Percentiles rank a stretch among this genome's conserved stretches.
Conservation (phyloP, 2,888 invertebrate genomes). For the Leucophenga maculata region DNA sequence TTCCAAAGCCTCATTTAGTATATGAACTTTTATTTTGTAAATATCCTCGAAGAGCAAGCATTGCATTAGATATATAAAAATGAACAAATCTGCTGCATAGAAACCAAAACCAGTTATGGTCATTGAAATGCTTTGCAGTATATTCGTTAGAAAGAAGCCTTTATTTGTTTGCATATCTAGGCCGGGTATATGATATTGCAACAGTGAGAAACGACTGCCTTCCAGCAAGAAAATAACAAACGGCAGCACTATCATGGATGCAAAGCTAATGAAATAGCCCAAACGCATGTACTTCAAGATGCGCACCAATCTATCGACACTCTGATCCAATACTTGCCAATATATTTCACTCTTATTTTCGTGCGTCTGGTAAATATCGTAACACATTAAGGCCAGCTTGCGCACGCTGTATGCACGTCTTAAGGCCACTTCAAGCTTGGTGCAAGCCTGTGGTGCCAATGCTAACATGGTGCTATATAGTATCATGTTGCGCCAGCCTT, state of each 20-base stretch:
- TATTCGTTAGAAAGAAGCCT: constrained; percentile 40
- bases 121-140: constrained; percentile 33
- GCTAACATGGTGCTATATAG: constrained; percentile 35
- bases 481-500: constrained; percentile 35
- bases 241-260: constrained; percentile 25
- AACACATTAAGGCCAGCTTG: background rate
- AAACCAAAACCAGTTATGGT: constrained; percentile 41
- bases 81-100: constrained; percentile 41
- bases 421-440: background rate
- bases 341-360: constrained; percentile 34
- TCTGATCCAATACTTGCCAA: constrained; percentile 25
- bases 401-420: background rate
- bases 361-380: constrained; percentile 33
- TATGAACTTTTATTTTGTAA: constrained; percentile 35
- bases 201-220: constrained; percentile 31
- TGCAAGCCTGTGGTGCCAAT: background rate
- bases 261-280: constrained; percentile 24
- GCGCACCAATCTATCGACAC: constrained; percentile 23
- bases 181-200: constrained; percentile 43
- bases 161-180: constrained; percentile 32
- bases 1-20: constrained; percentile 28
- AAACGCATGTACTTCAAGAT: constrained; percentile 23
- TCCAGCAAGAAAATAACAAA: constrained; percentile 23
- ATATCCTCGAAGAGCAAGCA: constrained; percentile 35
- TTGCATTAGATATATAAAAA: constrained; percentile 38